Evolutionary conservation across 1,140 invertebrate species (phyloP).

Genomic region (Drosophila santomea): DNA sequence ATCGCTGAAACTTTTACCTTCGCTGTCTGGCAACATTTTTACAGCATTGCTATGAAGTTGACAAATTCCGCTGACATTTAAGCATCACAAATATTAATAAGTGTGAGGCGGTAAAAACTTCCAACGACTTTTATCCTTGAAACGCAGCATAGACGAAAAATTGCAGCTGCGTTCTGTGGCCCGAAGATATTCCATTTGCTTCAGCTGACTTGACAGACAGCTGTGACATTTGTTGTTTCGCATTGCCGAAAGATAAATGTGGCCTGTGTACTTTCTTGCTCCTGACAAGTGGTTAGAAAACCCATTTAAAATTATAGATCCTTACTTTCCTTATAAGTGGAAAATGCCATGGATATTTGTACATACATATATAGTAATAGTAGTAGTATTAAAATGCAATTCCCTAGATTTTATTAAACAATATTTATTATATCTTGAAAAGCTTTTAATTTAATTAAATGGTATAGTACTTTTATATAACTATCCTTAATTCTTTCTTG

Average conservation of each 20-base stretch:
- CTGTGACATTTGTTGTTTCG: slow-evolving; percentile 64
- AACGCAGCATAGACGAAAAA: slow-evolving; percentile 24
- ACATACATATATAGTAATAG: no score
- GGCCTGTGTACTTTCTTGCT: slow-evolving; percentile 19
- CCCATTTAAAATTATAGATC: slow-evolving; percentile 20
- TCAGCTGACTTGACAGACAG: slow-evolving; percentile 67
- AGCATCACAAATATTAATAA: slow-evolving; percentile 37
- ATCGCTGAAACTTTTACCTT: slow-evolving; percentile 19
- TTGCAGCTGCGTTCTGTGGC: slow-evolving; percentile 26
- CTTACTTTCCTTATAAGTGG: not conserved
- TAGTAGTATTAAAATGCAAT: no score
- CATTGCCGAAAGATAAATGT: slow-evolving; percentile 41
- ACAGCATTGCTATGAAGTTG: slow-evolving; percentile 53
- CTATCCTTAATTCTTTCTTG: no score
- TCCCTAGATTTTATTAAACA: no score
- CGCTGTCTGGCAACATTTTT: slow-evolving; percentile 51
- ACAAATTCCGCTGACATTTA: slow-evolving; percentile 62
- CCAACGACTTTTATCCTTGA: slow-evolving; percentile 36
- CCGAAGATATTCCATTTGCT: slow-evolving; percentile 44
- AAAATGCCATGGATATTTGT: no score
- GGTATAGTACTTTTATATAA: no score
- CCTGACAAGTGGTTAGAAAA: slow-evolving; percentile 21
- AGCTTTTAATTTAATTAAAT: no score
- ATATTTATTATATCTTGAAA: no score
- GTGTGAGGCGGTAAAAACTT: slow-evolving; percentile 20